Percentiles rank a stretch among this genome's conserved stretches.
Evolutionary conservation across 1,140 invertebrate genomes (phyloP).

Genomic region (Heliothis subflexa): DNA sequence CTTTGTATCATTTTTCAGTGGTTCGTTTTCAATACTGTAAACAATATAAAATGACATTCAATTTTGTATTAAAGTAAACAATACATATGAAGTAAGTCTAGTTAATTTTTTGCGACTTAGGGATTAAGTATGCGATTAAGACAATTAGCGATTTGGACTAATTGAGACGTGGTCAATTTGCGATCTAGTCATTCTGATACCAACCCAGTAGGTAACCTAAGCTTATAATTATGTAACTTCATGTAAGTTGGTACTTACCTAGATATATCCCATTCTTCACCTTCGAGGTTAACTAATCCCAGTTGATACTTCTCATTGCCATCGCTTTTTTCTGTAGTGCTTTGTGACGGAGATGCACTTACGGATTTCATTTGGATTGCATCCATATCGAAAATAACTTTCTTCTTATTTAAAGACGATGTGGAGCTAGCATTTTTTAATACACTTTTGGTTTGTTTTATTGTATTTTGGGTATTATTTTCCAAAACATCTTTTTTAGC

Average conservation of each 20-base stretch:
- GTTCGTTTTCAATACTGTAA: constrained; percentile 76
- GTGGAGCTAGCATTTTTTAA: constrained; percentile 86
- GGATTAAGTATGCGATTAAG: too few species aligned
- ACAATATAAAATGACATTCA: constrained; percentile 13
- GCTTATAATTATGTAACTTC: too few species aligned
- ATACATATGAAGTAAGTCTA: too few species aligned
- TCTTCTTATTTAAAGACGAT: constrained; percentile 87
- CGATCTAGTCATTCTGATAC: too few species aligned
- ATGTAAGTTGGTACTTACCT: constrained; percentile 71
- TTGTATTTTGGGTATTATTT: constrained; percentile 66
- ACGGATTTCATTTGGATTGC: constrained; percentile 84
- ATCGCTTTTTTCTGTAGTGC: constrained; percentile 76
- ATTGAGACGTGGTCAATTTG: too few species aligned
- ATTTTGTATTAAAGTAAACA: too few species aligned
- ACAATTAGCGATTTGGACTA: too few species aligned
- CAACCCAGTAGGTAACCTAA: too few species aligned
- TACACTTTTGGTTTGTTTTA: constrained; percentile 85
- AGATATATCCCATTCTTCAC: constrained; percentile 85
- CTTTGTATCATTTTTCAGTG: constrained; percentile 62
- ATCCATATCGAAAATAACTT: constrained; percentile 88
- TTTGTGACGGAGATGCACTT: constrained; percentile 80
- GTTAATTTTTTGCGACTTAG: too few species aligned
- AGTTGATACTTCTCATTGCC: constrained; percentile 74
- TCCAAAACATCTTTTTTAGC: constrained; percentile 65
- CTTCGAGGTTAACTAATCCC: constrained; percentile 75